Conservation (phyloP, 2,113 vertebrate genomes). For the Pelecanus crispus region DNA sequence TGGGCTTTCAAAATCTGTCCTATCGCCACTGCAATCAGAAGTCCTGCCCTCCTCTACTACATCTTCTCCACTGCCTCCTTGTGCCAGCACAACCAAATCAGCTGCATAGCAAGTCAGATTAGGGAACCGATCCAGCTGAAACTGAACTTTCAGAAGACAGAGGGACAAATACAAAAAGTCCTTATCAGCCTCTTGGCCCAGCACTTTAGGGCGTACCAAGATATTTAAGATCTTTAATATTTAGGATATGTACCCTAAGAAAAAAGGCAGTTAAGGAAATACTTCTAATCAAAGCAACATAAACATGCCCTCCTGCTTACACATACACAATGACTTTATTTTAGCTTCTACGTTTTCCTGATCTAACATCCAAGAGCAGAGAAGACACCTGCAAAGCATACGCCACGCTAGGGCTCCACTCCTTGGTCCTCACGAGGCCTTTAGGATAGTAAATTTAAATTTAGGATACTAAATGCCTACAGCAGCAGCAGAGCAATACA, state of each 20-base stretch:
- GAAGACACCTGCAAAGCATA: background rate
- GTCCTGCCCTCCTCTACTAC: background rate
- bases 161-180: background rate
- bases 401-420: background rate
- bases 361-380: background rate
- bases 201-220: background rate
- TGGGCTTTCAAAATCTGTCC: background rate
- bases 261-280: constrained; percentile 1
- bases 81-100: background rate
- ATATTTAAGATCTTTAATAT: background rate
- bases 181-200: background rate
- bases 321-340: background rate
- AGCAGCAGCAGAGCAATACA: background rate
- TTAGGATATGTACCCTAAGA: background rate
- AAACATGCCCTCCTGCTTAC: background rate
- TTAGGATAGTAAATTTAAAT: background rate
- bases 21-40: background rate
- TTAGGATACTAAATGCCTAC: background rate
- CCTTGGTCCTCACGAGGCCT: background rate
- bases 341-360: background rate
- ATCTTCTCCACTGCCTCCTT: background rate
- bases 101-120: background rate
- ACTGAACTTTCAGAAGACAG: background rate
- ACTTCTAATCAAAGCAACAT: background rate
- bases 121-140: background rate